Evolutionary conservation across 2,888 invertebrate species (phyloP).

Genomic region (Parnassius orleans): DNA sequence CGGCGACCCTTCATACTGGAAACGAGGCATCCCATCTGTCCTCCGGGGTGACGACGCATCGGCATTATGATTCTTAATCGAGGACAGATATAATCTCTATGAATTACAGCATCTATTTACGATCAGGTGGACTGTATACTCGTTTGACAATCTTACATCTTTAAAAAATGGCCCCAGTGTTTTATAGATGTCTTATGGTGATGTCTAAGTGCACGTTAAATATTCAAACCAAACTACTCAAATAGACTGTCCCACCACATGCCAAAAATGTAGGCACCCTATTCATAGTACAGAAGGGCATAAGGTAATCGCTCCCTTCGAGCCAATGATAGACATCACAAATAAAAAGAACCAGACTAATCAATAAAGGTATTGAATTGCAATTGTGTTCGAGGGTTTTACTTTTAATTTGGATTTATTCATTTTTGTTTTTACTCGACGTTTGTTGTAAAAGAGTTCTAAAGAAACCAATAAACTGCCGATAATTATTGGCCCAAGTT

Average conservation of each 20-base stretch:
- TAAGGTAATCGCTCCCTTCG: slow-evolving; percentile 22
- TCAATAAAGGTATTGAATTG: slow-evolving; percentile 24
- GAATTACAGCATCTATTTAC: too few species aligned
- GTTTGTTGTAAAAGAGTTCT: neutral
- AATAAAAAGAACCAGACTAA: slow-evolving; percentile 24
- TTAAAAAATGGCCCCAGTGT: too few species aligned
- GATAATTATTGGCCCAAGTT: slow-evolving; percentile 10
- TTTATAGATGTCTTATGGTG: neutral
- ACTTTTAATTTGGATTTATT: slow-evolving; percentile 8
- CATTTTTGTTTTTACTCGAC: slow-evolving; percentile 1
- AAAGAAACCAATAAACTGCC: slow-evolving; percentile 8
- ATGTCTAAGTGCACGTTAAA: neutral
- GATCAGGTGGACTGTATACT: too few species aligned
- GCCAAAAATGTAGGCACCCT: slow-evolving; percentile 1
- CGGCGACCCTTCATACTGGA: too few species aligned
- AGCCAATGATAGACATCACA: slow-evolving; percentile 23
- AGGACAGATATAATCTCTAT: too few species aligned
- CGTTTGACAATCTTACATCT: too few species aligned
- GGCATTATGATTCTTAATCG: too few species aligned
- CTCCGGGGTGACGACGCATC: too few species aligned
- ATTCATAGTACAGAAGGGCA: slow-evolving; percentile 17
- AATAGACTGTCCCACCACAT: neutral
- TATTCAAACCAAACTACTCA: neutral
- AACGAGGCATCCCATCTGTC: too few species aligned
- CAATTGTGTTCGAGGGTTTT: slow-evolving; percentile 15